Evolutionary conservation across 1,140 invertebrate genomes (phyloP).

Genomic region (Coelopa frigida): DNA sequence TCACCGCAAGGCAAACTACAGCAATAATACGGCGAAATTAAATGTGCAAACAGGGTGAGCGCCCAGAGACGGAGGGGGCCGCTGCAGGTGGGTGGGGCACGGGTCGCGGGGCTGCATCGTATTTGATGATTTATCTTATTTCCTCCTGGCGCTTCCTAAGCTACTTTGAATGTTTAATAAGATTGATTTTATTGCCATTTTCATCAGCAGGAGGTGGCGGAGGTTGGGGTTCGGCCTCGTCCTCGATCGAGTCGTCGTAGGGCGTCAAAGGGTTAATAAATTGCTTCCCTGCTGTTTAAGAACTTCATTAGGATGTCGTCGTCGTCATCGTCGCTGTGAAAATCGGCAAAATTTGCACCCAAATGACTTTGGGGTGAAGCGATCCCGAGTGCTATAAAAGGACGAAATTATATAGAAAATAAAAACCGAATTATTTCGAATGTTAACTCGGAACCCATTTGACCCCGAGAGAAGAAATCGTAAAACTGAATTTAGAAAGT

Average conservation of each 20-base stretch:
- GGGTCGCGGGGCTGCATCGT: not conserved
- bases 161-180: slow-evolving; percentile 9
- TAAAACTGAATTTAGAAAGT: too few species aligned
- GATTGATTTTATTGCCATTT: slow-evolving; percentile 14
- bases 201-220: not conserved
- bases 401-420: too few species aligned
- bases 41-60: slow-evolving; percentile 6
- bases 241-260: not conserved
- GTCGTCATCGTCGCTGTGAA: too few species aligned
- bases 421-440: too few species aligned
- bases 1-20: not conserved
- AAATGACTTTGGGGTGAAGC: too few species aligned
- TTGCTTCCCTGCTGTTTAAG: slow-evolving; percentile 17
- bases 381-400: too few species aligned
- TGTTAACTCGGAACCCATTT: too few species aligned
- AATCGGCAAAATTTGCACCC: too few species aligned
- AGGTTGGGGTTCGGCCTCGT: too few species aligned
- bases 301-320: slow-evolving; percentile 19
- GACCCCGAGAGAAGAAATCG: too few species aligned
- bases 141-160: slow-evolving; percentile 4
- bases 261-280: slow-evolving; percentile 18
- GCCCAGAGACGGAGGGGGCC: not conserved
- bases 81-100: not conserved
- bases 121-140: not conserved
- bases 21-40: slow-evolving; percentile 16